These are phyloP conservation scores for Colistium nudipinnis DNA, from an alignment of 2,113 vertebrate genomes.

Conservation along the genomic window DNA sequence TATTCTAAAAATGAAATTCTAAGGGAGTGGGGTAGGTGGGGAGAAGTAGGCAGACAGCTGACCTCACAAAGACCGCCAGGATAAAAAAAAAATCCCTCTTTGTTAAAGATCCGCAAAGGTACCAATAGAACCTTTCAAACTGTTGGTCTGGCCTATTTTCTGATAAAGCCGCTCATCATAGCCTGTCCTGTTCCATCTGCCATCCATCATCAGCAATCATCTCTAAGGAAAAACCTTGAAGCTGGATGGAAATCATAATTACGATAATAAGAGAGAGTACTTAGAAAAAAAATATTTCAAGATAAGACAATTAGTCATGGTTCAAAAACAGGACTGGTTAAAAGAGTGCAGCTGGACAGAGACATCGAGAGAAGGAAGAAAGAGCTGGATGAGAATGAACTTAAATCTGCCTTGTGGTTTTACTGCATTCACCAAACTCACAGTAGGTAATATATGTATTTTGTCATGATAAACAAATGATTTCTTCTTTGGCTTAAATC, in stretches of 20 bases:
- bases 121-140: constrained; percentile 1
- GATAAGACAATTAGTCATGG: background rate
- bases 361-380: background rate
- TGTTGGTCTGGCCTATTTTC: constrained; percentile 6
- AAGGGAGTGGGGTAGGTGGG: constrained; percentile 10
- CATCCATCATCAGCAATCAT: background rate
- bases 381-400: too few species aligned
- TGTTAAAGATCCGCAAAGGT: constrained; percentile 5
- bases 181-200: background rate
- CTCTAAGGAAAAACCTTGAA: background rate
- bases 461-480: too few species aligned
- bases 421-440: too few species aligned
- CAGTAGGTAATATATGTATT: too few species aligned
- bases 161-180: constrained; percentile 7
- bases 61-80: constrained; percentile 7
- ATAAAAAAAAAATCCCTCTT: background rate
- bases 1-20: too few species aligned
- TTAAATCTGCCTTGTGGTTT: too few species aligned
- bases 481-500: too few species aligned
- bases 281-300: too few species aligned
- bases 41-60: constrained; percentile 1
- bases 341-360: background rate
- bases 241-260: background rate
- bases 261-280: too few species aligned
- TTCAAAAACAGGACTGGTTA: background rate